phyloP scores from a whole-genome alignment of 37 sponge, comb jelly and placozoan genomes.

The Spongia lamella region DNA sequence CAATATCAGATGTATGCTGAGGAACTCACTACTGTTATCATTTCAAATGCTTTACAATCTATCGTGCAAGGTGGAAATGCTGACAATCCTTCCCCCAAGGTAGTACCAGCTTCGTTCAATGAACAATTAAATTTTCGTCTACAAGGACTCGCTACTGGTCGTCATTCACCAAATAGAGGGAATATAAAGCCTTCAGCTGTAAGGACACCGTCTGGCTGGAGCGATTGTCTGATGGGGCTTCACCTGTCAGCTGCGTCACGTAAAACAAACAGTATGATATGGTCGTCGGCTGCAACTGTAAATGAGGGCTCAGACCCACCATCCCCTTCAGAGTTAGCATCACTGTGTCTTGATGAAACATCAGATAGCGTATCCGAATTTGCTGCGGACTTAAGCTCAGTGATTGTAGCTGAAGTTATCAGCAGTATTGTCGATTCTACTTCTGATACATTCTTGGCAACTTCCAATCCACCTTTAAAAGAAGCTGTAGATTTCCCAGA shows the following conservation, averaged over 20 bases:
- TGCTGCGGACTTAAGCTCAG: conserved; percentile 20
- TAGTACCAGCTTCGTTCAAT: too few species aligned
- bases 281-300: conserved; percentile 72
- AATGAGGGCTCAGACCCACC: conserved; percentile 38
- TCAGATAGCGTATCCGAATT: background rate
- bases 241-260: too few species aligned
- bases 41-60: conserved; percentile 3
- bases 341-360: background rate
- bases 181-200: too few species aligned
- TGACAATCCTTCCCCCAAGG: too few species aligned
- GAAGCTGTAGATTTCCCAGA: background rate
- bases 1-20: background rate
- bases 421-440: conserved; percentile 15
- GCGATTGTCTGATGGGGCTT: too few species aligned
- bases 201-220: too few species aligned
- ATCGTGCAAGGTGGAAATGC: too few species aligned
- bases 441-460: background rate
- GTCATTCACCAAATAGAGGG: background rate
- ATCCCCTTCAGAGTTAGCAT: background rate
- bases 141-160: conserved; percentile 4
- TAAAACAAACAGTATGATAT: conserved; percentile 36
- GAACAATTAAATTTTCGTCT: too few species aligned
- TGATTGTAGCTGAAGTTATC: conserved; percentile 29
- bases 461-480: background rate
- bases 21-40: conserved; percentile 9